Conservation (phyloP, 2,888 invertebrate species). For the Cheilosia vernalis region DNA sequence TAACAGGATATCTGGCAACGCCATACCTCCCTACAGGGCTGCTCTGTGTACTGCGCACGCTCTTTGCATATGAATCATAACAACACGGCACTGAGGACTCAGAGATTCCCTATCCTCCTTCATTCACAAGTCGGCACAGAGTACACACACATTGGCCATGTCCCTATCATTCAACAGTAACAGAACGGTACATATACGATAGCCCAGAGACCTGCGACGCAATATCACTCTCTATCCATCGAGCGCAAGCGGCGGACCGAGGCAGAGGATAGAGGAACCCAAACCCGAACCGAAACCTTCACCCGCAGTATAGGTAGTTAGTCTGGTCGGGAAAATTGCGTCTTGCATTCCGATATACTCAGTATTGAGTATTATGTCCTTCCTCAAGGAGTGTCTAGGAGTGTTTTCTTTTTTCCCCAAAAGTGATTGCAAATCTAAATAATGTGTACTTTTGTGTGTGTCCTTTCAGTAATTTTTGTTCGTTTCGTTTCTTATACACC, state of each 20-base stretch:
- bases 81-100: constrained; percentile 70
- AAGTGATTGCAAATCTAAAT: constrained; percentile 17
- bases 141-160: constrained; percentile 31
- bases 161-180: constrained; percentile 27
- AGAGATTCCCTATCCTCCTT: constrained; percentile 75
- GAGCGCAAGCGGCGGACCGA: constrained; percentile 26
- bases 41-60: constrained; percentile 47
- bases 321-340: constrained; percentile 56
- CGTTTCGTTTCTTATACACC: constrained; percentile 21
- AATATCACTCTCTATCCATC: constrained; percentile 41
- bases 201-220: constrained; percentile 63
- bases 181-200: constrained; percentile 23
- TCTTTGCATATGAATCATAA: constrained; percentile 68
- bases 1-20: constrained; percentile 55
- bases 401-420: background rate
- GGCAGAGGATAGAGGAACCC: background rate
- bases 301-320: constrained; percentile 14
- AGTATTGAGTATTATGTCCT: constrained; percentile 34
- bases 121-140: constrained; percentile 70
- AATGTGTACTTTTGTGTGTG: constrained; percentile 5
- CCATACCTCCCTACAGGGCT: constrained; percentile 30
- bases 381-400: constrained; percentile 59
- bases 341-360: constrained; percentile 34
- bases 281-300: constrained; percentile 15
- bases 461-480: constrained; percentile 16